These are phyloP conservation scores for Sebastes nivosus DNA, from an alignment of 2,797 vertebrate species.

Conservation along the genomic window DNA sequence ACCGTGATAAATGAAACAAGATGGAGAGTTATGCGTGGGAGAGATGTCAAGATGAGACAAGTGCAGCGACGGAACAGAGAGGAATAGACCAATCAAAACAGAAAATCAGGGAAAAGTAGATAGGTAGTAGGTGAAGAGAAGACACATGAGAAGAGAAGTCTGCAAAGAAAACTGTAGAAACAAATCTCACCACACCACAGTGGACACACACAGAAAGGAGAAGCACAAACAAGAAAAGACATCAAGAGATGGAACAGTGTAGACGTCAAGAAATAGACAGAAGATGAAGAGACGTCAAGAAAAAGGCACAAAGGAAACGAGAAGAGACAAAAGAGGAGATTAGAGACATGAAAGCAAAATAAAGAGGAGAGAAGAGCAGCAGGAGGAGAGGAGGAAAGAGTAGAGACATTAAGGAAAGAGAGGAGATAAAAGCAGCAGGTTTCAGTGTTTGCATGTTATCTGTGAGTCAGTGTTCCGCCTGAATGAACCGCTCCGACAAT, in stretches of 20 bases:
- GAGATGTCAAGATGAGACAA: background rate
- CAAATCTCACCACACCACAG: background rate
- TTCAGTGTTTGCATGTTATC: conserved; percentile 23
- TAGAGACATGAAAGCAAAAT: background rate
- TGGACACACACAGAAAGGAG: background rate
- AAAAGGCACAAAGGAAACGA: conserved; percentile 3
- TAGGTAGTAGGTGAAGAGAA: background rate
- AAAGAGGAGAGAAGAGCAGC: background rate
- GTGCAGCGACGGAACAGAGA: too few species aligned
- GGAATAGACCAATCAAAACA: background rate
- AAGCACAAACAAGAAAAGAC: background rate
- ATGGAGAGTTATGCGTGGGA: too few species aligned
- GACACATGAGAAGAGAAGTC: background rate
- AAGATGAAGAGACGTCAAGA: background rate
- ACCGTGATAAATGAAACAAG: background rate
- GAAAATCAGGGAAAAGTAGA: background rate
- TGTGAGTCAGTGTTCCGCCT: conserved; percentile 35
- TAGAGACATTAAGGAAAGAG: background rate
- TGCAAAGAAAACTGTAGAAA: background rate
- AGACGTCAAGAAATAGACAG: background rate
- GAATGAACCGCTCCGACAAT: conserved; percentile 1
- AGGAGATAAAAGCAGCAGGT: conserved; percentile 21
- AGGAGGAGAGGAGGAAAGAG: background rate
- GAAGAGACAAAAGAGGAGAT: background rate
- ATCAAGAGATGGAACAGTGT: background rate